These are phyloP conservation scores for Catharus bicknelli DNA, from an alignment of 2,113 vertebrate species.

Conservation along the genomic window DNA sequence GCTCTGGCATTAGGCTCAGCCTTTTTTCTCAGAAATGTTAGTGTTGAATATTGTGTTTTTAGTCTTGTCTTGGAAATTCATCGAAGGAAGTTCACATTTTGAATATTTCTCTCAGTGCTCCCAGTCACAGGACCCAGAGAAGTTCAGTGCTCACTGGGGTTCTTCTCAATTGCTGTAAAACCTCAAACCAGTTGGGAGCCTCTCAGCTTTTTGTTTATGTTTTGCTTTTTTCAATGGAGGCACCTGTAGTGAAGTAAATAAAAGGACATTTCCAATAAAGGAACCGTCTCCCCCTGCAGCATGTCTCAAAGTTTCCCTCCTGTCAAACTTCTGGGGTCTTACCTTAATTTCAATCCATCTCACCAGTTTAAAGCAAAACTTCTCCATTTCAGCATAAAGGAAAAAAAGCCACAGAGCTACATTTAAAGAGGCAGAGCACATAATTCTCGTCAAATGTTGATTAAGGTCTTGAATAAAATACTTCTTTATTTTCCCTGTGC, in stretches of 20 bases:
- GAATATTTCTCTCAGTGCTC: neutral
- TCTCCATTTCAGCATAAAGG: neutral
- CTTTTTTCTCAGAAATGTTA: neutral
- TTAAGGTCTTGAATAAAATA: neutral
- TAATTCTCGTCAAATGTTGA: neutral
- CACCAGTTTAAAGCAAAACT: neutral
- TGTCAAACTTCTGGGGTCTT: neutral
- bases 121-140: neutral
- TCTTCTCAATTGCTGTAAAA: neutral
- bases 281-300: neutral
- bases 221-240: neutral
- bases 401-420: neutral
- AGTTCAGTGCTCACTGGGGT: neutral
- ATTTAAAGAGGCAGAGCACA: neutral
- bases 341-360: neutral
- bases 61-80: neutral
- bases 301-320: neutral
- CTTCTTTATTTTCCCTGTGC: neutral
- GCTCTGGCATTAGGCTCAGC: neutral
- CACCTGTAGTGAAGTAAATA: neutral
- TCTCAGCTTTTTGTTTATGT: neutral
- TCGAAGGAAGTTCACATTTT: fast-evolving
- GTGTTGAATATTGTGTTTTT: neutral
- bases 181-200: neutral
- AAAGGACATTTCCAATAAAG: neutral